Conservation (phyloP, 2,888 invertebrate genomes). For the Spodoptera exigua region DNA sequence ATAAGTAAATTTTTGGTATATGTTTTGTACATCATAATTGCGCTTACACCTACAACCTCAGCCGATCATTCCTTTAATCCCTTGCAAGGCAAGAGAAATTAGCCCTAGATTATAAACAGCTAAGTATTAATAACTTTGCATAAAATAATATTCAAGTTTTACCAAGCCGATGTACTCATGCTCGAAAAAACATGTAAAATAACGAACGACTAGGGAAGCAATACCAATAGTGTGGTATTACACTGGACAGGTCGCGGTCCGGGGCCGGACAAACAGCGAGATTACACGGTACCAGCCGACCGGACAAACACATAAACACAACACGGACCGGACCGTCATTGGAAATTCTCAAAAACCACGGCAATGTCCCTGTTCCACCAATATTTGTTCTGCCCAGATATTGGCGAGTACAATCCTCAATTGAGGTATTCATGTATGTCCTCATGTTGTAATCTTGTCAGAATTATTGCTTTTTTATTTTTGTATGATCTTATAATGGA, state of each 20-base stretch:
- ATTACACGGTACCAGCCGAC: constrained; percentile 70
- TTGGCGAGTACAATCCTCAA: constrained; percentile 80
- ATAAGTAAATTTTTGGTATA: no score
- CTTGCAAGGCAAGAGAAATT: no score
- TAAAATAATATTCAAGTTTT: background rate
- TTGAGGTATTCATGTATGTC: constrained; percentile 3
- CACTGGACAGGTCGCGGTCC: constrained; percentile 49
- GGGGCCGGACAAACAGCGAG: constrained; percentile 63
- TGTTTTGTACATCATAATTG: no score
- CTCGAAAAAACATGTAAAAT: constrained; percentile 37
- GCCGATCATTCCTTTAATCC: no score
- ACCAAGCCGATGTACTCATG: constrained; percentile 16
- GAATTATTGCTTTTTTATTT: background rate
- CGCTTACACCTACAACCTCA: no score
- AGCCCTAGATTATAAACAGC: no score
- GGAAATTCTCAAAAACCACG: constrained; percentile 87
- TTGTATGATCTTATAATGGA: no score
- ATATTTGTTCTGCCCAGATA: constrained; percentile 86
- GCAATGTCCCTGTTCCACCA: constrained; percentile 82
- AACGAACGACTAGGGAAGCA: constrained; percentile 39
- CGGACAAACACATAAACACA: constrained; percentile 77
- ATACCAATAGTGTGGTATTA: constrained; percentile 53
- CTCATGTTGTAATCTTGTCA: constrained; percentile 9
- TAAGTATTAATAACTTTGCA: no score
- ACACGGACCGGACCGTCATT: constrained; percentile 79